These are phyloP conservation scores for Emydoidea blandingii DNA, from an alignment of 2,797 vertebrate species.

Conservation along the genomic window DNA sequence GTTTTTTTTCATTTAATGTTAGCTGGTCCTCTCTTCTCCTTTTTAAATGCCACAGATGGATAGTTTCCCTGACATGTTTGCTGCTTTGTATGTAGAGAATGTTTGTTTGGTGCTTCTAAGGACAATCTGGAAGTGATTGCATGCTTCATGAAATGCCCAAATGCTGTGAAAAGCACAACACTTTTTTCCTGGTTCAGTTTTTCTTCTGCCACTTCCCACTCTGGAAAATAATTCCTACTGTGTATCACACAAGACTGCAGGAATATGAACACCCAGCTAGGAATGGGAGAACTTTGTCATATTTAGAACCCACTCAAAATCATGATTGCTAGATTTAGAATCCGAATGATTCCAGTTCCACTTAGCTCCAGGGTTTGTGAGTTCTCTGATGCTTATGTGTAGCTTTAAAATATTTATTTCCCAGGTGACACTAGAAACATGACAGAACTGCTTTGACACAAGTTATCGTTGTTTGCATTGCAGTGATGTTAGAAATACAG, in stretches of 20 bases:
- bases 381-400: background rate
- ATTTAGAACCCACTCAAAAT: rapidly evolving
- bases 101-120: background rate
- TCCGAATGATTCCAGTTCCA: background rate
- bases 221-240: no score
- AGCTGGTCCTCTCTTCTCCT: background rate
- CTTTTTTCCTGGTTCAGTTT: no score
- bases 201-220: no score
- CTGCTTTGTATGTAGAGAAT: background rate
- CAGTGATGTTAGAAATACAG: background rate
- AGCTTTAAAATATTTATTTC: conserved; percentile 7
- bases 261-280: background rate
- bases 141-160: background rate
- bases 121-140: background rate
- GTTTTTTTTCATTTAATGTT: background rate
- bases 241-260: no score
- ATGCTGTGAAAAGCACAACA: background rate
- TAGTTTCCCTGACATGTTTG: background rate
- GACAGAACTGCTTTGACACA: rapidly evolving
- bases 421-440: background rate
- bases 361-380: rapidly evolving
- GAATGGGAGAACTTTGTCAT: background rate
- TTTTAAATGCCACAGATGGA: background rate
- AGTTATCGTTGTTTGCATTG: background rate
- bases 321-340: background rate